Base-by-base conservation (phyloP, 2,113 vertebrate genomes). In the Isichthys henryi region DNA sequence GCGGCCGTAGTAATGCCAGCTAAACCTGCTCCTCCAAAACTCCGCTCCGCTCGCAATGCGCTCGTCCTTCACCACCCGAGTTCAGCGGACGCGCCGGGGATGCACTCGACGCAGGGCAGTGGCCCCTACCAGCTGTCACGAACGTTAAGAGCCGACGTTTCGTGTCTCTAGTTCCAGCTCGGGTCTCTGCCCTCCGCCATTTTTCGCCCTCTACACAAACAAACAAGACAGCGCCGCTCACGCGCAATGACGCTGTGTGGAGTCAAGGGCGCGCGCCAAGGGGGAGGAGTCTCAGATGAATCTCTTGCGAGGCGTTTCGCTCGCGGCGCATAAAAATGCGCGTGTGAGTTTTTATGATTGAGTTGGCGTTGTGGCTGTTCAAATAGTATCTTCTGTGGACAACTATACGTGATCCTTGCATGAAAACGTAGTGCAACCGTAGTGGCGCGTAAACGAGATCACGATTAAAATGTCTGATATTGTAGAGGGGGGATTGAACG, bases 131-230 rank as follows among this genome's bases (percentile, higher is more conserved):
- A 90, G 31, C 88, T 91, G 86, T 91, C 91, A 91, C 19, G 89
- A 88, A 89, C 89, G 93, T 91, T 90, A 94, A 92, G 74, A 92
- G 88, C 93, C 45, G 89, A 88, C 91, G 49, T 88, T 93, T 86
- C 91, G 90, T 90, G 90, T 91, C 66, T 92, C 92, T 90, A 95
- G 91, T 95, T 94, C 91, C 95, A 92, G 92, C 93, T 92, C 90
- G 91, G 93, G 91, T 95, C 94, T 94, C 94, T 92, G 93, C 93
- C 93, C 96, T 95, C 95, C 96, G 96, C 96, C 96, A 96, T 96
- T 96, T 80, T 96, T 94, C 95, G 95, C 93, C 92, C 93, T 95
- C 93, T 92, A 96, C 95, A 96, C 95, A 96, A 96, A 96, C 95
- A 96, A 96, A 96, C 95, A 96, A 94, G 92, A 91, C 88, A 92